A percentile compares a stretch with the other conserved stretches of the same genome.
These are phyloP conservation scores for Syrista parreyssii DNA, from an alignment of 2,888 invertebrate species.

Conservation along the genomic window DNA sequence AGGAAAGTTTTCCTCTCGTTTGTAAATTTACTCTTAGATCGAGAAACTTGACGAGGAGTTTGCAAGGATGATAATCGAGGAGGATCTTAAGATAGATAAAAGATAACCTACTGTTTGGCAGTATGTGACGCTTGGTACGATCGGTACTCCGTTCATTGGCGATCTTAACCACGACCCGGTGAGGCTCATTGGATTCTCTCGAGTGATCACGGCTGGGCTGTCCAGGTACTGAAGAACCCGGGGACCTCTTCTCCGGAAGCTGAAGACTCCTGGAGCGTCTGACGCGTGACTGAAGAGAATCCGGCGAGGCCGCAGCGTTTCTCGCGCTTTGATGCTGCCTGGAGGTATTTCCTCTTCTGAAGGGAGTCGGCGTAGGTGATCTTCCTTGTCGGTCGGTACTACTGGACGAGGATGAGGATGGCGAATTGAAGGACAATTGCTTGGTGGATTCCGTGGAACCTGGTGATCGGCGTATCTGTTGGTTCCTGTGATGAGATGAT, in stretches of 20 bases:
- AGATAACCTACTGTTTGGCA: conserved; percentile 53
- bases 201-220: conserved; percentile 62
- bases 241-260: conserved; percentile 72
- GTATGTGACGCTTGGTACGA: conserved; percentile 50
- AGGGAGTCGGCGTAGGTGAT: conserved; percentile 56
- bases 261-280: conserved; percentile 73
- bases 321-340: conserved; percentile 52
- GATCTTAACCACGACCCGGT: conserved; percentile 63
- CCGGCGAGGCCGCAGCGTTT: conserved; percentile 50
- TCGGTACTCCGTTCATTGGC: conserved; percentile 51
- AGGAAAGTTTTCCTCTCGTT: not conserved
- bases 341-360: conserved; percentile 44
- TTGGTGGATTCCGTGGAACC: conserved; percentile 59
- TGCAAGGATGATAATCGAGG: not conserved
- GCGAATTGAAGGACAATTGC: conserved; percentile 51
- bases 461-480: conserved; percentile 56
- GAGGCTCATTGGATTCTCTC: conserved; percentile 59
- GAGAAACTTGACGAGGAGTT: not conserved
- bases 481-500: conserved; percentile 36
- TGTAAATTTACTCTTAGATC: not conserved
- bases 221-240: conserved; percentile 49
- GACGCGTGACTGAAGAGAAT: conserved; percentile 62
- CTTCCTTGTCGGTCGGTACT: conserved; percentile 51
- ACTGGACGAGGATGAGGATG: conserved; percentile 56
- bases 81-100: conserved; percentile 11